A percentile compares a stretch with the other conserved stretches of the same genome.
phyloP scores from a whole-genome alignment of 2,888 invertebrate species.

The Acrocera orbiculus region DNA sequence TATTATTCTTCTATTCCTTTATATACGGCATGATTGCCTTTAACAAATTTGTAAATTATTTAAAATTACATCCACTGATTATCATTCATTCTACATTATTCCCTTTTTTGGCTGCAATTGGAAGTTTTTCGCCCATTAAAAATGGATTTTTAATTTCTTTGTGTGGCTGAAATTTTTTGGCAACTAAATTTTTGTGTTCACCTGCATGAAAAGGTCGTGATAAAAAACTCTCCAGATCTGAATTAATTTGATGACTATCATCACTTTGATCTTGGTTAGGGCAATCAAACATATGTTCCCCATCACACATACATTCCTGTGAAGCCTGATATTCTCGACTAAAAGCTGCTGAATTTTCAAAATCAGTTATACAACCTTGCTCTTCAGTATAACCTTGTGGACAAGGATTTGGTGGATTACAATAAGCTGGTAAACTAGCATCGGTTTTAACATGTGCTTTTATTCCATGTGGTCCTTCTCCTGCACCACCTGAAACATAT shows the following conservation, averaged over 20 bases:
- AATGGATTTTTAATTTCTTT: slow-evolving; percentile 54
- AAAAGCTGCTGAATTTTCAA: slow-evolving; percentile 89
- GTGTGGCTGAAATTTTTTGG: slow-evolving; percentile 55
- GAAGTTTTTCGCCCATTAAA: slow-evolving; percentile 67
- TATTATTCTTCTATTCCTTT: no score
- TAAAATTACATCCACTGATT: no score
- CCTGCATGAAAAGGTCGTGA: slow-evolving; percentile 30
- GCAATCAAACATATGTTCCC: slow-evolving; percentile 94
- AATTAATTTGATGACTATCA: slow-evolving; percentile 24
- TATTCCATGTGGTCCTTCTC: slow-evolving; percentile 37
- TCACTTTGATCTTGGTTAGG: slow-evolving; percentile 34
- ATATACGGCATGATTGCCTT: no score
- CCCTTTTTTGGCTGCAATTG: slow-evolving; percentile 87
- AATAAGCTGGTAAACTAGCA: slow-evolving; percentile 87
- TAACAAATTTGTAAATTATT: no score
- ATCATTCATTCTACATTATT: slow-evolving; percentile 38
- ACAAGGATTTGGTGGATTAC: slow-evolving; percentile 98
- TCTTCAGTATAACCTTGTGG: slow-evolving; percentile 78
- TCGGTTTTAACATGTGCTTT: slow-evolving; percentile 67
- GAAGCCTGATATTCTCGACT: slow-evolving; percentile 82
- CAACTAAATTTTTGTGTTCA: slow-evolving; percentile 53
- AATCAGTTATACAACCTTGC: slow-evolving; percentile 77
- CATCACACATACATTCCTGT: slow-evolving; percentile 94
- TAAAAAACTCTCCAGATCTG: slow-evolving; percentile 51
- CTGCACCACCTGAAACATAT: slow-evolving; percentile 57